Conservation (phyloP, 2,797 vertebrate species). For the Leucoraja ocellata region DNA sequence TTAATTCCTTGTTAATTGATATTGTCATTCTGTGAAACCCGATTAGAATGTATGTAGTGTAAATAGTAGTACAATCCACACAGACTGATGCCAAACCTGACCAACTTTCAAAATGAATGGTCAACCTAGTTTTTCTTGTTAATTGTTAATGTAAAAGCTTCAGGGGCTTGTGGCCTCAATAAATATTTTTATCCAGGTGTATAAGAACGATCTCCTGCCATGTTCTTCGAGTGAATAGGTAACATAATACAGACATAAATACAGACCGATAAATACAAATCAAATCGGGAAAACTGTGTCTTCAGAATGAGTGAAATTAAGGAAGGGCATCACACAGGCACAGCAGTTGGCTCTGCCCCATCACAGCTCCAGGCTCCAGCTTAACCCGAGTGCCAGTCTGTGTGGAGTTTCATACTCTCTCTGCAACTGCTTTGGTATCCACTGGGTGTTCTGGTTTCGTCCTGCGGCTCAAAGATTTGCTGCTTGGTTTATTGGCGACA, state of each 20-base stretch:
- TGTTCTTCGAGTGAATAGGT: neutral
- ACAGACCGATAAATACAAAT: neutral
- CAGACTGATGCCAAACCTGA: neutral
- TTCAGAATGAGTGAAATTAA: neutral
- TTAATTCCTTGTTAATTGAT: neutral
- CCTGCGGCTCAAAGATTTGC: too few species aligned
- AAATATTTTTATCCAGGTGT: neutral
- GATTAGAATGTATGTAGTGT: neutral
- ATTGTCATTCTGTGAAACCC: neutral
- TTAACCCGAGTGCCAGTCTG: too few species aligned
- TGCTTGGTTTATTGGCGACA: too few species aligned
- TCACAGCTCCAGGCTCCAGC: too few species aligned
- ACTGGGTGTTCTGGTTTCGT: too few species aligned
- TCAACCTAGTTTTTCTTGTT: neutral
- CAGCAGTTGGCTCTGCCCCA: too few species aligned
- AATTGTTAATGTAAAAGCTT: neutral
- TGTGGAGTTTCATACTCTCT: too few species aligned
- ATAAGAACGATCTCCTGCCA: neutral
- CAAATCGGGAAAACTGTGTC: neutral
- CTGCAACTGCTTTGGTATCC: too few species aligned
- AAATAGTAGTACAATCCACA: neutral
- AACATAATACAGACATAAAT: neutral
- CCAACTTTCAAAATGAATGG: neutral
- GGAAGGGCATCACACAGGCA: neutral
- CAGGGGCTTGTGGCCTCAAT: neutral